These are phyloP conservation scores for Astyanax mexicanus DNA, from an alignment of 2,797 vertebrate genomes.

Conservation along the genomic window DNA sequence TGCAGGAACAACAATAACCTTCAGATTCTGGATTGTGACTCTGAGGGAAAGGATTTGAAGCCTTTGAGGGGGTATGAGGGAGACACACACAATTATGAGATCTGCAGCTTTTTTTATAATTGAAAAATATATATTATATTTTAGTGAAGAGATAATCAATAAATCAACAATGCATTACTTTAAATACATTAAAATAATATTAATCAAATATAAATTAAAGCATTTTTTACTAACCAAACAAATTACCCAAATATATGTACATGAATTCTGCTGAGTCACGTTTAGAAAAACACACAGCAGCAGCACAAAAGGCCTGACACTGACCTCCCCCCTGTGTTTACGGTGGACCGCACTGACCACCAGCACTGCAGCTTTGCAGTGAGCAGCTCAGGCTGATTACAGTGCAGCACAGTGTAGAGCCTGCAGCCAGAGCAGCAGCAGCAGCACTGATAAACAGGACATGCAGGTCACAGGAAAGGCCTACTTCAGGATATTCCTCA, in stretches of 20 bases:
- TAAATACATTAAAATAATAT: background rate
- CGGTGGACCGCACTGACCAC: background rate
- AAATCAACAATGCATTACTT: too few species aligned
- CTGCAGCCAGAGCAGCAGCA: background rate
- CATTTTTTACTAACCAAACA: too few species aligned
- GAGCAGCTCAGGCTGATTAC: background rate
- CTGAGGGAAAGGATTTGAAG: background rate
- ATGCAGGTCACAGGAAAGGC: too few species aligned
- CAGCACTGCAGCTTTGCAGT: background rate
- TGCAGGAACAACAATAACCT: conserved; percentile 5
- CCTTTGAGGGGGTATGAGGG: background rate
- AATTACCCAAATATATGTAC: too few species aligned
- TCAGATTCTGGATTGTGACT: background rate
- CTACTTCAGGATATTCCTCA: background rate
- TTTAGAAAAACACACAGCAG: background rate
- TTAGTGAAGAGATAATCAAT: too few species aligned
- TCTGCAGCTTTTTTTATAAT: too few species aligned
- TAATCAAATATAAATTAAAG: background rate
- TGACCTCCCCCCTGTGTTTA: background rate
- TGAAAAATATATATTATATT: too few species aligned
- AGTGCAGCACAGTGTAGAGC: background rate
- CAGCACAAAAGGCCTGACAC: background rate
- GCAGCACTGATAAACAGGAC: background rate
- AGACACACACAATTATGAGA: background rate
- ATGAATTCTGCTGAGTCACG: background rate